Percentiles rank a stretch among this genome's conserved stretches.
phyloP scores from a whole-genome alignment of 2,113 vertebrate species.

The Micronisus gabar region DNA sequence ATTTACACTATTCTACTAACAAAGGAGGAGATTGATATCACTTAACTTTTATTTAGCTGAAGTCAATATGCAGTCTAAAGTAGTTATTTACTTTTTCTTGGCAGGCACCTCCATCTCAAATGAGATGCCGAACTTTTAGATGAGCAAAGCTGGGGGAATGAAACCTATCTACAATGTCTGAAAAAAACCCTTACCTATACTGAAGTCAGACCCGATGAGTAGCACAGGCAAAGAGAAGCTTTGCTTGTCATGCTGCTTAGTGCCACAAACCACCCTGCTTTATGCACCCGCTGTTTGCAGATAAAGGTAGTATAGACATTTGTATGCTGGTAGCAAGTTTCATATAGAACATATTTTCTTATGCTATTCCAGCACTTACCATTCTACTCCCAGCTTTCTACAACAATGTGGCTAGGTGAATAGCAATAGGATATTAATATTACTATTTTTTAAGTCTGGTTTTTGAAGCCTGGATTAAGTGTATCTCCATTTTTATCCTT shows the following conservation, averaged over 20 bases:
- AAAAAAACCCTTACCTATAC: background rate
- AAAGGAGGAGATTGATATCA: conserved; percentile 10
- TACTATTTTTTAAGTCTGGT: background rate
- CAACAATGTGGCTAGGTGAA: background rate
- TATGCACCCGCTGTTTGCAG: background rate
- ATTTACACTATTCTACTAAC: conserved; percentile 11
- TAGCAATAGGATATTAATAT: background rate
- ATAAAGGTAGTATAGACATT: background rate
- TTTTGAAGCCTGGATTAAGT: conserved; percentile 9
- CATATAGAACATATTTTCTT: background rate
- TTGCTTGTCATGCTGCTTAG: background rate
- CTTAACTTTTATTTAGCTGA: conserved; percentile 26
- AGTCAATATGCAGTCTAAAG: conserved; percentile 22
- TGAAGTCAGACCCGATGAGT: background rate
- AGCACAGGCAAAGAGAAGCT: background rate
- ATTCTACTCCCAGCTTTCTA: background rate
- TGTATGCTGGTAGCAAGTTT: background rate
- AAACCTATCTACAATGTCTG: background rate
- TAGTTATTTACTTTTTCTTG: conserved; percentile 26
- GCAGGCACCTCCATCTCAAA: conserved; percentile 8
- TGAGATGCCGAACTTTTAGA: background rate
- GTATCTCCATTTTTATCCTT: background rate
- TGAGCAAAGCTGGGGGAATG: background rate
- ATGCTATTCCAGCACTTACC: background rate
- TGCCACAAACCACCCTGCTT: background rate